A percentile compares a stretch with the other conserved stretches of the same genome.
Conservation (phyloP, 2,888 invertebrate genomes). For the Vandiemenella viatica region DNA sequence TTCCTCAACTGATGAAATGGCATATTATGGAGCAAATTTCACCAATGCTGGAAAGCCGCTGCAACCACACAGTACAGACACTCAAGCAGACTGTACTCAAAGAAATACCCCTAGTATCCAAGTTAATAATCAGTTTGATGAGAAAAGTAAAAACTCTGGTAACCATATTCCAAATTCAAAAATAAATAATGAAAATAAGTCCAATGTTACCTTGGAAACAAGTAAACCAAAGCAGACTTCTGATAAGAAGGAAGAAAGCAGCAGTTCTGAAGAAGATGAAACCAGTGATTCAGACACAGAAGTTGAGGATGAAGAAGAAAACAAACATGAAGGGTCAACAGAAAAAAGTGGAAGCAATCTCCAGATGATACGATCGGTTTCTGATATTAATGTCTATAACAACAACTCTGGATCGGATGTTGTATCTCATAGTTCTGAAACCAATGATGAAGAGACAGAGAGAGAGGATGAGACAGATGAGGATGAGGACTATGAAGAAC, state of each 20-base stretch:
- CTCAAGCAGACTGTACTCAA: constrained; percentile 25
- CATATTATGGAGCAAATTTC: constrained; percentile 21
- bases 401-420: constrained; percentile 15
- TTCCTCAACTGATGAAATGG: constrained; percentile 32
- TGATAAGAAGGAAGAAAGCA: neutral
- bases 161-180: constrained; percentile 1
- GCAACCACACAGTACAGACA: constrained; percentile 27
- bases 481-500: constrained; percentile 22
- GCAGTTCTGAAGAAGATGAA: constrained; percentile 8
- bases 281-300: constrained; percentile 20
- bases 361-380: constrained; percentile 36
- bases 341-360: constrained; percentile 18
- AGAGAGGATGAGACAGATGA: constrained; percentile 21
- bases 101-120: no score
- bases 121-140: no score
- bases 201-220: constrained; percentile 1
- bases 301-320: constrained; percentile 21
- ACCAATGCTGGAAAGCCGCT: constrained; percentile 1
- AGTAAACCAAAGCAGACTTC: constrained; percentile 13
- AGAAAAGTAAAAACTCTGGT: no score
- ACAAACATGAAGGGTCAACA: constrained; percentile 13
- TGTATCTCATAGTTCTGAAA: constrained; percentile 15
- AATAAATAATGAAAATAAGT: constrained; percentile 14
- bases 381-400: constrained; percentile 34
- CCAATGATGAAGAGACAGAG: constrained; percentile 20